Percentiles rank a stretch among this genome's conserved stretches.
phyloP scores from a whole-genome alignment of 1,140 invertebrate genomes.

The Drosophila triauraria region DNA sequence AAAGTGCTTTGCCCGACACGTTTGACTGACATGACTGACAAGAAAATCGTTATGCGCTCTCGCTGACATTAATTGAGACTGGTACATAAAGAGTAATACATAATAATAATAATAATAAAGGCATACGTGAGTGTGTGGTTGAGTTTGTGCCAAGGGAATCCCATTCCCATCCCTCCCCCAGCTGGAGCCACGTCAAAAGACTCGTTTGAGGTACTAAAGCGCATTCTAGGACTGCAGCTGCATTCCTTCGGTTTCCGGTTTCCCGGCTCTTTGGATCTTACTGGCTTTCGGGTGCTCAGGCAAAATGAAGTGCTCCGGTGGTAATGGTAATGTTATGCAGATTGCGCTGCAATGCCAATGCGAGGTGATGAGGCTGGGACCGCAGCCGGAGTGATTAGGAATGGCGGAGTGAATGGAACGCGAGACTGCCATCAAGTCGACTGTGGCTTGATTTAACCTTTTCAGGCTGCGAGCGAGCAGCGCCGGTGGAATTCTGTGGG shows the following conservation, averaged over 20 bases:
- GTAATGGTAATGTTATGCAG: conserved; percentile 41
- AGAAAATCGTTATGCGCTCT: conserved; percentile 70
- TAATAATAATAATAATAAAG: conserved; percentile 76
- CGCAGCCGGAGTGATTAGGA: conserved; percentile 46
- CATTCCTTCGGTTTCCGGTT: conserved; percentile 27
- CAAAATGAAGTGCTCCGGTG: conserved; percentile 16
- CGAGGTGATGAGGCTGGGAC: conserved; percentile 37
- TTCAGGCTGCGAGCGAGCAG: conserved; percentile 31
- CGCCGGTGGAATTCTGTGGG: conserved; percentile 4
- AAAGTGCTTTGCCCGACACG: conserved; percentile 24
- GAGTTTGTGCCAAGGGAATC: conserved; percentile 24
- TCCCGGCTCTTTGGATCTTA: not conserved
- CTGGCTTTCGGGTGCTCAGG: not conserved
- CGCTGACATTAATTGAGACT: conserved; percentile 81
- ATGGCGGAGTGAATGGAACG: conserved; percentile 35
- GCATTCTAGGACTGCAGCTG: conserved; percentile 27
- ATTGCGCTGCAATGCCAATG: conserved; percentile 35
- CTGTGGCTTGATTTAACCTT: conserved; percentile 54
- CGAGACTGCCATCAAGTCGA: conserved; percentile 45
- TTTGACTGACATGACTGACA: conserved; percentile 80
- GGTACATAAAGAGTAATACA: conserved; percentile 76
- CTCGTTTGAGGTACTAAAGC: conserved; percentile 5
- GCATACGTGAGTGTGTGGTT: conserved; percentile 25
- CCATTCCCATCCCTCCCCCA: too few relatives aligned
- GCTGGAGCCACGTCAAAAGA: conserved; percentile 21